phyloP scores from a whole-genome alignment of 2,888 invertebrate species.

The Prosopocoilus inquinatus region DNA sequence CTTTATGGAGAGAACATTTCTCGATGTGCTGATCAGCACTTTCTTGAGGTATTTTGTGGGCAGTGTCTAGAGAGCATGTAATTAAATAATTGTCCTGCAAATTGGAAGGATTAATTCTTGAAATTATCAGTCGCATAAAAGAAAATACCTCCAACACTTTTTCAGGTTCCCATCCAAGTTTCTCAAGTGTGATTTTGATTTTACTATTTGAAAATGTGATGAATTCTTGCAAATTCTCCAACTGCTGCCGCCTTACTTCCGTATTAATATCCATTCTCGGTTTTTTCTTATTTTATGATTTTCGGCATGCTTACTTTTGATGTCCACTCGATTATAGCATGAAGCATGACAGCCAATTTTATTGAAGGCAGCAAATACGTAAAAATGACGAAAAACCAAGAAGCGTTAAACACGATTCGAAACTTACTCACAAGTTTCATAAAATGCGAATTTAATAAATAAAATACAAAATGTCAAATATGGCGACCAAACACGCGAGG shows the following conservation, averaged over 20 bases:
- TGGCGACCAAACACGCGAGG: no score
- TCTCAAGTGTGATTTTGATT: slow-evolving; percentile 42
- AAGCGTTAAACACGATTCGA: no score
- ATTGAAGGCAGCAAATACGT: no score
- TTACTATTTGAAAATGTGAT: slow-evolving; percentile 44
- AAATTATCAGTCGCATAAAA: slow-evolving; percentile 6
- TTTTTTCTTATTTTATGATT: neutral
- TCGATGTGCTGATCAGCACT: slow-evolving; percentile 49
- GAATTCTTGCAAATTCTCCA: slow-evolving; percentile 47
- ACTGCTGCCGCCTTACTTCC: slow-evolving; percentile 47
- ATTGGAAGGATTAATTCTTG: neutral
- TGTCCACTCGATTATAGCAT: no score
- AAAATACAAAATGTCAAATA: no score
- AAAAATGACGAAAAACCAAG: no score
- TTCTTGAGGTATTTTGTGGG: slow-evolving; percentile 50
- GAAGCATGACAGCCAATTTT: no score
- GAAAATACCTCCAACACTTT: slow-evolving; percentile 39
- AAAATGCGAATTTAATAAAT: no score
- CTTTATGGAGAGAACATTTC: slow-evolving; percentile 51
- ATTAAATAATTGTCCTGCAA: slow-evolving; percentile 42
- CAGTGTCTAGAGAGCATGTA: slow-evolving; percentile 51
- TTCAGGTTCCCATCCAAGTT: slow-evolving; percentile 42
- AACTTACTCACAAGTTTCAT: no score
- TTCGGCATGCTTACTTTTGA: no score
- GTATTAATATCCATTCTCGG: slow-evolving; percentile 47